Evolutionary conservation across 2,888 invertebrate species (phyloP).

Genomic region (Drosophila nr. medialis): DNA sequence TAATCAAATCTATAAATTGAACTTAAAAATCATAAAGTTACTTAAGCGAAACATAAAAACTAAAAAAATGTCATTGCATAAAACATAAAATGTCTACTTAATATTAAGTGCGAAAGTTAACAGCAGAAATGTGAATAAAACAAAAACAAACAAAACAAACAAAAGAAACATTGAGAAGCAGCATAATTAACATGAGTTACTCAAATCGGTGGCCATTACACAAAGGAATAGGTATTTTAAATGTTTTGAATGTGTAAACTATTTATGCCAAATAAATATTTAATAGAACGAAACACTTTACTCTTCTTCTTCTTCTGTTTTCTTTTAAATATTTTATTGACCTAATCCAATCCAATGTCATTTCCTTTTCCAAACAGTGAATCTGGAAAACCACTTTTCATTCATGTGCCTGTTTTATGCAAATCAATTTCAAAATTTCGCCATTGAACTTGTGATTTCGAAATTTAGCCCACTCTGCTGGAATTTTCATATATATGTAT

Average conservation of each 20-base stretch:
- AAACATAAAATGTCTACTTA: slow-evolving; percentile 59
- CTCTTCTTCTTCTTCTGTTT: not conserved
- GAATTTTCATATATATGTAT: slow-evolving; percentile 5
- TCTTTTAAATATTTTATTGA: slow-evolving; percentile 4
- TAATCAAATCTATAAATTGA: slow-evolving; percentile 5
- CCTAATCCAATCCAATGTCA: not conserved
- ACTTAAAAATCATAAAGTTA: slow-evolving; percentile 12
- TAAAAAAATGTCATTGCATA: slow-evolving; percentile 7
- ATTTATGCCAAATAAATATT: slow-evolving; percentile 72
- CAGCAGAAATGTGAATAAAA: slow-evolving; percentile 70
- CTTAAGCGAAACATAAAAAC: slow-evolving; percentile 7
- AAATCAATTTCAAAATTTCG: slow-evolving; percentile 12
- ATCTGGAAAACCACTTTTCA: slow-evolving; percentile 6
- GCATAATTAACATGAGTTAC: slow-evolving; percentile 20
- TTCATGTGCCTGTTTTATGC: slow-evolving; percentile 16
- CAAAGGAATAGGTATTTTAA: slow-evolving; percentile 62
- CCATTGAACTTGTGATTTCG: slow-evolving; percentile 28
- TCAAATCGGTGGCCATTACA: slow-evolving; percentile 27
- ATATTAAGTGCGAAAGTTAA: slow-evolving; percentile 75
- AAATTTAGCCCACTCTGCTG: slow-evolving; percentile 23
- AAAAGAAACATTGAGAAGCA: slow-evolving; percentile 24
- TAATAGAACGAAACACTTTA: slow-evolving; percentile 33
- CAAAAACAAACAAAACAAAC: slow-evolving; percentile 30
- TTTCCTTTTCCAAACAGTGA: slow-evolving; percentile 21
- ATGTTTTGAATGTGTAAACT: slow-evolving; percentile 74